These are phyloP conservation scores for Solenopsis invicta DNA, from an alignment of 1,140 invertebrate genomes.

Conservation along the genomic window DNA sequence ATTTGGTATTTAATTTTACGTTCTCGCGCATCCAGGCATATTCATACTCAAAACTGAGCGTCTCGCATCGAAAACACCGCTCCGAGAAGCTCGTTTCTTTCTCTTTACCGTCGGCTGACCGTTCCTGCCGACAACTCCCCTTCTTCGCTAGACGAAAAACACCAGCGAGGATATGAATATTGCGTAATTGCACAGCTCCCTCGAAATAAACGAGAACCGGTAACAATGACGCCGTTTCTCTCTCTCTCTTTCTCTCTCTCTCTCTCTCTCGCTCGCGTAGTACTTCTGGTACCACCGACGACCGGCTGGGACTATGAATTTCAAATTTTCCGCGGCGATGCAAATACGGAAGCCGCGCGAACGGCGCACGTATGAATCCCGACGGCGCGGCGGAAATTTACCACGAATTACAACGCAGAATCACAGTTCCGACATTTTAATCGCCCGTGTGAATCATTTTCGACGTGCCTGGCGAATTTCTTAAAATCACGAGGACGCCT, in stretches of 20 bases:
- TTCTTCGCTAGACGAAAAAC: conserved; percentile 58
- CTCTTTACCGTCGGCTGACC: conserved; percentile 22
- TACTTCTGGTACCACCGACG: conserved; percentile 42
- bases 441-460: conserved; percentile 36
- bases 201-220: conserved; percentile 64
- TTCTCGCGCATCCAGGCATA: background rate
- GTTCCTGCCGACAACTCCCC: conserved; percentile 33
- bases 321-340: conserved; percentile 68
- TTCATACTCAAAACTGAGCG: background rate
- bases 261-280: conserved; percentile 17
- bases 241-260: background rate
- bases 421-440: conserved; percentile 57
- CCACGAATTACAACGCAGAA: conserved; percentile 52
- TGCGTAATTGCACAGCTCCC: conserved; percentile 61
- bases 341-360: conserved; percentile 60
- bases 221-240: conserved; percentile 62
- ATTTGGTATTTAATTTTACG: background rate
- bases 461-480: conserved; percentile 31
- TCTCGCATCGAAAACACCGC: conserved; percentile 16
- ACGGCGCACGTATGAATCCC: conserved; percentile 39
- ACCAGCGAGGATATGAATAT: conserved; percentile 62
- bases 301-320: conserved; percentile 61
- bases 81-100: conserved; percentile 40
- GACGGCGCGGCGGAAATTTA: conserved; percentile 44
- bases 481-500: conserved; percentile 26